These are phyloP conservation scores for Heterochromis multidens DNA, from an alignment of 2,113 vertebrate genomes.

Conservation along the genomic window DNA sequence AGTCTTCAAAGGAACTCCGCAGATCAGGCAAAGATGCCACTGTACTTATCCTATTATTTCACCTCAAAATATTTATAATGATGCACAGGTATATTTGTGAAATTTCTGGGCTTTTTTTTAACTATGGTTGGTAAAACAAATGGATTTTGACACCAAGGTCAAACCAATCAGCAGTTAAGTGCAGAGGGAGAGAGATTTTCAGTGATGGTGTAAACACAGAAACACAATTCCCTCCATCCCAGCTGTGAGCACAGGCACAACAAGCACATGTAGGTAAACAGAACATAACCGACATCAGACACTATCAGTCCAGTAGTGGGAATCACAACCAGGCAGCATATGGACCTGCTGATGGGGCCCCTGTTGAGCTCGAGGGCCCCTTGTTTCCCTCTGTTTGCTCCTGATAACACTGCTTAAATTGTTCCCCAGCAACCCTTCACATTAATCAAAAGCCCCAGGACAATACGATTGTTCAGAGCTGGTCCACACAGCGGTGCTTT, in stretches of 20 bases:
- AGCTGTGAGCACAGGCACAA: conserved; percentile 13
- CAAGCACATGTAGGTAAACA: conserved; percentile 19
- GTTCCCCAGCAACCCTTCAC: conserved; percentile 47
- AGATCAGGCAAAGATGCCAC: not conserved
- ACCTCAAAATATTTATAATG: not conserved
- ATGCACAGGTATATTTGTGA: not conserved
- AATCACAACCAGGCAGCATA: conserved; percentile 1
- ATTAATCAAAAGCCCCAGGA: conserved; percentile 62
- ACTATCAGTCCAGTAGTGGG: conserved; percentile 18
- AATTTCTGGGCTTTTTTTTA: not conserved
- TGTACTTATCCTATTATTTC: not conserved
- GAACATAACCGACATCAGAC: conserved; percentile 29
- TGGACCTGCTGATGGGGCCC: conserved; percentile 28
- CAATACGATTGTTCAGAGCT: conserved; percentile 46
- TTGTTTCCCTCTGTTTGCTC: conserved; percentile 58
- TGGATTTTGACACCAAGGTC: conserved; percentile 19
- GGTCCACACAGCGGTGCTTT: conserved; percentile 29
- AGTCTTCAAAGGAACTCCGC: not conserved
- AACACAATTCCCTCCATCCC: conserved; percentile 16
- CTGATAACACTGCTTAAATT: conserved; percentile 71
- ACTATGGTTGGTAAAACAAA: not conserved
- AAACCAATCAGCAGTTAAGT: conserved; percentile 43
- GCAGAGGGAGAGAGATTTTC: conserved; percentile 35
- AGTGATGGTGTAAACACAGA: conserved; percentile 32
- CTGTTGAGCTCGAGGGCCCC: conserved; percentile 34